phyloP scores from a whole-genome alignment of 53 echinoderm and acorn worm genomes.

The Holothuria scabra region DNA sequence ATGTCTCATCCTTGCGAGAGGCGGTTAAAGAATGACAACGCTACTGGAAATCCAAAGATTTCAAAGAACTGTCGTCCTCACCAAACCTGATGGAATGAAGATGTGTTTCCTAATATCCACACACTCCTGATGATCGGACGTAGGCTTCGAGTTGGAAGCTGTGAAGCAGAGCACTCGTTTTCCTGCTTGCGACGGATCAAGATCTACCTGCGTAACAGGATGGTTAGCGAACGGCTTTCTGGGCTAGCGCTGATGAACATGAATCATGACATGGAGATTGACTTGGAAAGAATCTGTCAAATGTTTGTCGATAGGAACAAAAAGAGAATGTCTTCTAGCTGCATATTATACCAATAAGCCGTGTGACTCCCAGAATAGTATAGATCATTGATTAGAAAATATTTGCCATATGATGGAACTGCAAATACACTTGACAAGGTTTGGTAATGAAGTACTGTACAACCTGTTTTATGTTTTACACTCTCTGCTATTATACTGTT shows the following conservation, averaged over 20 bases:
- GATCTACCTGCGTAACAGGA: conserved; percentile 38
- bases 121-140: conserved; percentile 37
- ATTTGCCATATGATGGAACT: too few species aligned
- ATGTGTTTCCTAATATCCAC: conserved; percentile 43
- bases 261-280: conserved; percentile 6
- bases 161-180: conserved; percentile 59
- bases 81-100: conserved; percentile 27
- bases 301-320: not conserved
- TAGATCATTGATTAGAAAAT: too few species aligned
- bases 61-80: conserved; percentile 2
- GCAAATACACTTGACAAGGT: too few species aligned
- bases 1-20: conserved; percentile 7
- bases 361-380: too few species aligned
- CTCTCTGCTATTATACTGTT: too few species aligned
- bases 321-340: conserved; percentile 6
- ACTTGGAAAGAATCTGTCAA: not conserved
- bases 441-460: too few species aligned
- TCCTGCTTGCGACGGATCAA: conserved; percentile 50
- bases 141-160: conserved; percentile 39
- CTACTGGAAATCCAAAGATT: conserved; percentile 1
- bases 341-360: not conserved
- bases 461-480: too few species aligned
- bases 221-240: conserved; percentile 14
- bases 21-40: conserved; percentile 9
- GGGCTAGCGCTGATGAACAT: not conserved